These are phyloP conservation scores for Danio rerio DNA, from an alignment of 2,113 vertebrate genomes.

Conservation along the genomic window DNA sequence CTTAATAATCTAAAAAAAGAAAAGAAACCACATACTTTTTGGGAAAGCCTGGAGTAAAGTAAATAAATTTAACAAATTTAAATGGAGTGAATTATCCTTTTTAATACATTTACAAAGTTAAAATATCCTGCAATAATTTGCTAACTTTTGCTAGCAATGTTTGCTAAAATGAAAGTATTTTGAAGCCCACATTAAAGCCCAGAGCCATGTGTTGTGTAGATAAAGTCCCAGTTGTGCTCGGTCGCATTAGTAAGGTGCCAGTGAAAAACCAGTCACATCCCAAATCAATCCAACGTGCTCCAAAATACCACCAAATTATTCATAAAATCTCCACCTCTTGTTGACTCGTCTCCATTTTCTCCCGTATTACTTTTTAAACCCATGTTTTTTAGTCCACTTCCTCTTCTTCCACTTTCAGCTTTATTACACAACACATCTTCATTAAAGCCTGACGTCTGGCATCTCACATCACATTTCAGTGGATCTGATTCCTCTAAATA, in stretches of 20 bases:
- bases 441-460: background rate
- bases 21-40: no score
- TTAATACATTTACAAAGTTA: no score
- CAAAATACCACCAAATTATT: background rate
- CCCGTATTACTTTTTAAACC: constrained; percentile 2
- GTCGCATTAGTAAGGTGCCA: background rate
- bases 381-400: background rate
- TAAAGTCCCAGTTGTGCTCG: background rate
- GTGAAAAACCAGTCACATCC: constrained; percentile 20
- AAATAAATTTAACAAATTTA: no score
- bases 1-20: no score
- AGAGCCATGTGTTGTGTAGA: background rate
- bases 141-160: no score
- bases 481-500: background rate
- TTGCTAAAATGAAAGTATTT: no score
- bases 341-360: background rate
- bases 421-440: background rate
- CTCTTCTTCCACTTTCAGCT: background rate
- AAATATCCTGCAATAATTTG: no score
- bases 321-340: constrained; percentile 40
- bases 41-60: no score
- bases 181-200: background rate
- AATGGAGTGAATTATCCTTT: no score
- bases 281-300: constrained; percentile 19
- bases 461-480: background rate